Evolutionary conservation across 2,797 vertebrate genomes (phyloP).

Genomic region (Enteromius viviparus): DNA sequence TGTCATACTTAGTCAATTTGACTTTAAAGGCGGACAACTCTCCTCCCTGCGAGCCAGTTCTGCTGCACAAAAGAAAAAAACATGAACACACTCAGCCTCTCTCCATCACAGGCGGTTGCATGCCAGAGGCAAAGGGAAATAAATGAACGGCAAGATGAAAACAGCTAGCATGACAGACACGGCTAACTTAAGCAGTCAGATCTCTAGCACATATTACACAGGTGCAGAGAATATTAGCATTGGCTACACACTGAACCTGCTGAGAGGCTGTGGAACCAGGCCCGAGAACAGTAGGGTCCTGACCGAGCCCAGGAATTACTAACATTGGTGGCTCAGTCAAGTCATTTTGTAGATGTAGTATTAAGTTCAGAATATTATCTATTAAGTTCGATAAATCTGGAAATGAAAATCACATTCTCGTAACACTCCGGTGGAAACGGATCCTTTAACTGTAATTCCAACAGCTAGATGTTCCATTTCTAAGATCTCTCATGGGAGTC

Average conservation of each 20-base stretch:
- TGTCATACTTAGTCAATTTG: constrained; percentile 65
- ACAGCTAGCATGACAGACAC: constrained; percentile 52
- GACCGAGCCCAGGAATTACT: background rate
- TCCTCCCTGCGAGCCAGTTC: constrained; percentile 43
- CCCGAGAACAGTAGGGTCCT: constrained; percentile 28
- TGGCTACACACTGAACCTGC: constrained; percentile 31
- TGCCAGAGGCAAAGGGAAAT: constrained; percentile 53
- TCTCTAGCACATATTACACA: constrained; percentile 47
- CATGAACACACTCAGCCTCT: constrained; percentile 46
- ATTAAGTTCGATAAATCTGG: constrained; percentile 42
- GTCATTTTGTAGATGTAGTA: constrained; percentile 30
- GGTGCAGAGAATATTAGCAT: constrained; percentile 56
- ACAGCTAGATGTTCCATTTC: constrained; percentile 45
- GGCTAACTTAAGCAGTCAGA: constrained; percentile 46
- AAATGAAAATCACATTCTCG: constrained; percentile 51
- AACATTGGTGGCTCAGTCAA: constrained; percentile 37
- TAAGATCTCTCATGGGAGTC: constrained; percentile 22
- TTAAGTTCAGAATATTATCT: constrained; percentile 47
- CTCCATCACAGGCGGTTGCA: constrained; percentile 38
- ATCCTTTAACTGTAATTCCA: constrained; percentile 43
- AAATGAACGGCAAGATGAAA: constrained; percentile 56
- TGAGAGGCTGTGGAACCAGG: constrained; percentile 28
- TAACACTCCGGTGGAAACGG: constrained; percentile 37
- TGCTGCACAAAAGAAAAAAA: constrained; percentile 45
- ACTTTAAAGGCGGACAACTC: constrained; percentile 45